These are phyloP conservation scores for Catharus fuscescens DNA, from an alignment of 2,113 vertebrate genomes.

Conservation along the genomic window DNA sequence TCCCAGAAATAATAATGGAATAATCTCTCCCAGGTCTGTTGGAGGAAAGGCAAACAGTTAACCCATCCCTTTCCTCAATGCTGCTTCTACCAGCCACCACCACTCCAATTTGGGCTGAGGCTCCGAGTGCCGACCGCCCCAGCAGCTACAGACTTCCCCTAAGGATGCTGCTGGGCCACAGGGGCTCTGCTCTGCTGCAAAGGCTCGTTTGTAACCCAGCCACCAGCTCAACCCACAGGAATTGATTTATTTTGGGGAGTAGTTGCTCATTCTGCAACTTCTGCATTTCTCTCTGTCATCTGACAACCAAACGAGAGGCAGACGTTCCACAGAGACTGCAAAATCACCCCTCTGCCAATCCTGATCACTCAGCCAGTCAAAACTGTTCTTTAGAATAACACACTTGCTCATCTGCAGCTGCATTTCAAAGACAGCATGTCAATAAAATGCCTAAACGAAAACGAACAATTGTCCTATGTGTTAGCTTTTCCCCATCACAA, in stretches of 20 bases:
- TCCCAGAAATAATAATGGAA: neutral
- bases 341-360: neutral
- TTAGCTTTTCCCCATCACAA: neutral
- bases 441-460: neutral
- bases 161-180: neutral
- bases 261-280: constrained; percentile 26
- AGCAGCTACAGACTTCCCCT: neutral
- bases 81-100: neutral
- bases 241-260: constrained; percentile 1
- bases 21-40: neutral
- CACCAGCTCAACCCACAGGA: neutral
- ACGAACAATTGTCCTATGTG: neutral
- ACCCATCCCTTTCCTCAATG: fast-evolving
- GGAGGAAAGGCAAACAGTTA: neutral
- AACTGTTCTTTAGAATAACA: neutral
- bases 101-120: neutral
- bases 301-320: neutral
- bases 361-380: neutral
- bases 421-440: neutral
- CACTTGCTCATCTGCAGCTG: neutral
- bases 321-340: neutral
- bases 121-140: fast-evolving
- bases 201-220: neutral
- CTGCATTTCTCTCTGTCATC: neutral
- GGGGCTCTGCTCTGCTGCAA: neutral